Evolutionary conservation across 2,888 invertebrate genomes (phyloP).

Genomic region (Thera obeliscata): DNA sequence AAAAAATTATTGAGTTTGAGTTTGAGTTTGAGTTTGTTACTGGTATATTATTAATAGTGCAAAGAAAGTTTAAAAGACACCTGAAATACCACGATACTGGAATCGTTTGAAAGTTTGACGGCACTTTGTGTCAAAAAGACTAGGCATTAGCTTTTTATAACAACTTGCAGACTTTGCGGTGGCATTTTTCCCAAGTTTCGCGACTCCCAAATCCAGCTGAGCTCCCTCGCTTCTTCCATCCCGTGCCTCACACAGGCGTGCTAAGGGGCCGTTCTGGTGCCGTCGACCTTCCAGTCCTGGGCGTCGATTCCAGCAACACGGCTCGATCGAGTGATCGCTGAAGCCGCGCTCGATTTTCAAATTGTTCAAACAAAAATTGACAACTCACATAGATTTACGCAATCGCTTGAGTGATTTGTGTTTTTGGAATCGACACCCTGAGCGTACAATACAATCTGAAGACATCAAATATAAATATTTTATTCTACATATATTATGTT

Average conservation of each 20-base stretch:
- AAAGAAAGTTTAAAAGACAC: not conserved
- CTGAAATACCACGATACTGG: slow-evolving; percentile 1
- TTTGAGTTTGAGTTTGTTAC: too few species aligned
- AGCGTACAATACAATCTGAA: too few species aligned
- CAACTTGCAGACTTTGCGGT: slow-evolving; percentile 15
- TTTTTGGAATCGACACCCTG: too few species aligned
- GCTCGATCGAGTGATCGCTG: too few species aligned
- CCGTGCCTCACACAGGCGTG: slow-evolving; percentile 5
- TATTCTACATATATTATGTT: too few species aligned
- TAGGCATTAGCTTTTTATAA: slow-evolving; percentile 28
- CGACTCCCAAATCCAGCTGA: slow-evolving; percentile 28
- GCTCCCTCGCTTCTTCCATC: not conserved
- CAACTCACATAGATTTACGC: too few species aligned
- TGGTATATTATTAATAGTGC: too few species aligned
- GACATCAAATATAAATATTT: too few species aligned
- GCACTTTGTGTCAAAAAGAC: slow-evolving; percentile 12
- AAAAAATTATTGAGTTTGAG: too few species aligned
- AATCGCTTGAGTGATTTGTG: too few species aligned
- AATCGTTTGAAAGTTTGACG: slow-evolving; percentile 7
- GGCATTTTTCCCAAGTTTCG: slow-evolving; percentile 33
- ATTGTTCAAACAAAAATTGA: too few species aligned
- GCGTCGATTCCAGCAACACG: not conserved
- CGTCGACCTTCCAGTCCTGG: slow-evolving; percentile 9
- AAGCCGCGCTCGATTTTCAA: too few species aligned
- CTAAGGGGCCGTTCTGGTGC: slow-evolving; percentile 7